These are phyloP conservation scores for Bombylius major DNA, from an alignment of 2,888 invertebrate species.

Conservation along the genomic window DNA sequence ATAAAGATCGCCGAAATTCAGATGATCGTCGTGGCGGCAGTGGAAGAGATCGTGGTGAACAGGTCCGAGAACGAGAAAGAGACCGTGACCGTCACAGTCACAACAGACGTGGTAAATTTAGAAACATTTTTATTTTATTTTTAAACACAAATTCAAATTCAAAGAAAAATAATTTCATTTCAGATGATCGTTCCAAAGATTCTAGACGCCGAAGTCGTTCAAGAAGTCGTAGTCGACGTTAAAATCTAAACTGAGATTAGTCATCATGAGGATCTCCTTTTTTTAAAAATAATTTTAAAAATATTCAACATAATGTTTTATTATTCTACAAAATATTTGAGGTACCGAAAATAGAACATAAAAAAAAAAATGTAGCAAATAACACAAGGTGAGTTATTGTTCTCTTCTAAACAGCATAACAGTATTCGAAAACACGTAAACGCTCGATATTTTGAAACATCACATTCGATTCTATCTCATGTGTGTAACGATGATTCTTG, in stretches of 20 bases:
- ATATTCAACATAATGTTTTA: too few species aligned
- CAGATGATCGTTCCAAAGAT: slow-evolving; percentile 8
- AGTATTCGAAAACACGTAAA: neutral
- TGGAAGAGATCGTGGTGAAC: slow-evolving; percentile 9
- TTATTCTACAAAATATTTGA: neutral
- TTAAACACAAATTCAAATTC: neutral
- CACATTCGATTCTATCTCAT: neutral
- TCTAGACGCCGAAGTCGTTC: slow-evolving; percentile 28
- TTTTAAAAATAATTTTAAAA: too few species aligned
- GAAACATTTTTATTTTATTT: neutral
- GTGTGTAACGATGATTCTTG: too few species aligned
- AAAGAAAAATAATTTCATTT: neutral
- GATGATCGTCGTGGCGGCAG: slow-evolving; percentile 18
- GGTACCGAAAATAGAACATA: slow-evolving; percentile 13
- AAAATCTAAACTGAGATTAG: slow-evolving; percentile 10
- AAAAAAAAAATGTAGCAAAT: slow-evolving; percentile 12
- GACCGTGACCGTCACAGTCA: slow-evolving; percentile 5
- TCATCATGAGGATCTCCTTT: too few species aligned
- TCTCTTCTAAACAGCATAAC: neutral
- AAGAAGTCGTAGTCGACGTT: slow-evolving; percentile 33
- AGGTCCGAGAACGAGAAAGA: neutral
- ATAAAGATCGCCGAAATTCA: slow-evolving; percentile 15
- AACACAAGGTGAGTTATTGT: slow-evolving; percentile 13
- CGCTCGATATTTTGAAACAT: neutral
- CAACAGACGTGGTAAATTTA: neutral